Percentiles rank a stretch among this genome's conserved stretches.
These are phyloP conservation scores for Anastatus disparis DNA, from an alignment of 1,140 invertebrate genomes.

Conservation along the genomic window DNA sequence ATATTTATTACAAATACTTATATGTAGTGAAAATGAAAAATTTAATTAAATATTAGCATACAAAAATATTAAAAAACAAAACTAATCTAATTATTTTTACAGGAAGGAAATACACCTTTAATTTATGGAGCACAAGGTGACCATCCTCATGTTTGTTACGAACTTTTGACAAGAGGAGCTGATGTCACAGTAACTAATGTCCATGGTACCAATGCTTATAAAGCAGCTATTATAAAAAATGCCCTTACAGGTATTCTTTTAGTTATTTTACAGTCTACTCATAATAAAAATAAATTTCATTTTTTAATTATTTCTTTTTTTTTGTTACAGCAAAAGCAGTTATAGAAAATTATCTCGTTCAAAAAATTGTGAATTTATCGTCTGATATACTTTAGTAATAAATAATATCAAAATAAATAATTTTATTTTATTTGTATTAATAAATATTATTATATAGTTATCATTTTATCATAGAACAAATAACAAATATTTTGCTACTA, in stretches of 20 bases:
- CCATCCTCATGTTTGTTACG: constrained; percentile 86
- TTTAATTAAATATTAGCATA: constrained; percentile 24
- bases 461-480: not conserved
- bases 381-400: constrained; percentile 43
- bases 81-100: constrained; percentile 11
- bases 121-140: constrained; percentile 90
- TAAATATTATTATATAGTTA: not conserved
- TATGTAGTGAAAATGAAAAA: not conserved
- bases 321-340: constrained; percentile 64
- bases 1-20: constrained; percentile 4
- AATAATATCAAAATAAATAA: constrained; percentile 23
- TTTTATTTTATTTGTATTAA: constrained; percentile 4
- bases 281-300: not conserved
- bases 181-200: constrained; percentile 83
- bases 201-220: constrained; percentile 83
- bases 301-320: not conserved
- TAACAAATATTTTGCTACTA: not conserved
- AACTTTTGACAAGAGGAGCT: constrained; percentile 79
- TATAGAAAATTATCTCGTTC: constrained; percentile 63
- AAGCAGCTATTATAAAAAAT: constrained; percentile 78
- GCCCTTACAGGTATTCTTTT: constrained; percentile 63
- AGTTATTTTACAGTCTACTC: not conserved
- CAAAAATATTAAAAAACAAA: constrained; percentile 17
- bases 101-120: constrained; percentile 87
- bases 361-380: constrained; percentile 54